Percentiles rank a stretch among this genome's conserved stretches.
These are phyloP conservation scores for Aculops lycopersici DNA, from an alignment of 1,140 invertebrate species.

Conservation along the genomic window DNA sequence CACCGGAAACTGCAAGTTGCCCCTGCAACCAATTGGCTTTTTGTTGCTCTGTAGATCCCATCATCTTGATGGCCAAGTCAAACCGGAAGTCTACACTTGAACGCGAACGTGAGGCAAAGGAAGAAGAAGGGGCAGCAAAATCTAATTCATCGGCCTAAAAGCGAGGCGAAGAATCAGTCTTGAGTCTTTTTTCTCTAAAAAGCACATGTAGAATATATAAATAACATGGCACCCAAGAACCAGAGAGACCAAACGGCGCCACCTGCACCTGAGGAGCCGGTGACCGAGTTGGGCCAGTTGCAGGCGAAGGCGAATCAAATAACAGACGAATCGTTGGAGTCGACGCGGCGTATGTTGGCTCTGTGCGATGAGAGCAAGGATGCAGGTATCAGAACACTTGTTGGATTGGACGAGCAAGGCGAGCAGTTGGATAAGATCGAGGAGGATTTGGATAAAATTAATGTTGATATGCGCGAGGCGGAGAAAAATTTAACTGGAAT, in stretches of 20 bases:
- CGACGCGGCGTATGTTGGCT: neutral
- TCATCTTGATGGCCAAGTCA: too few relatives aligned
- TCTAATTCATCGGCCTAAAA: too few relatives aligned
- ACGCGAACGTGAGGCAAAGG: too few relatives aligned
- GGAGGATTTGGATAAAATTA: constrained; percentile 1
- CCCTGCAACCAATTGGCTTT: too few relatives aligned
- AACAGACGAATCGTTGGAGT: neutral
- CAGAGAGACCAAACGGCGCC: neutral
- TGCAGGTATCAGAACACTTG: neutral
- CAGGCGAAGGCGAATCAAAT: neutral
- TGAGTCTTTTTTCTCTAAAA: too few relatives aligned
- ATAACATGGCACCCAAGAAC: too few relatives aligned
- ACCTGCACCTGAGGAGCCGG: neutral
- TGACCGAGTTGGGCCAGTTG: neutral
- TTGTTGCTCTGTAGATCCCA: too few relatives aligned
- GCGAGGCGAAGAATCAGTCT: too few relatives aligned
- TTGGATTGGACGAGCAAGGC: neutral
- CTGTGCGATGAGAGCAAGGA: constrained; percentile 1
- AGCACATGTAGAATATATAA: too few relatives aligned
- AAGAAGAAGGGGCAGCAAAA: too few relatives aligned
- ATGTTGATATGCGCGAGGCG: neutral
- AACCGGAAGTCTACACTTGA: too few relatives aligned
- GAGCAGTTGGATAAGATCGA: neutral
- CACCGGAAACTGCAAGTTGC: too few relatives aligned
- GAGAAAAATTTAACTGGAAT: neutral